A percentile compares a stretch with the other conserved stretches of the same genome.
phyloP scores from a whole-genome alignment of 2,113 vertebrate species.

The Poecile atricapillus region DNA sequence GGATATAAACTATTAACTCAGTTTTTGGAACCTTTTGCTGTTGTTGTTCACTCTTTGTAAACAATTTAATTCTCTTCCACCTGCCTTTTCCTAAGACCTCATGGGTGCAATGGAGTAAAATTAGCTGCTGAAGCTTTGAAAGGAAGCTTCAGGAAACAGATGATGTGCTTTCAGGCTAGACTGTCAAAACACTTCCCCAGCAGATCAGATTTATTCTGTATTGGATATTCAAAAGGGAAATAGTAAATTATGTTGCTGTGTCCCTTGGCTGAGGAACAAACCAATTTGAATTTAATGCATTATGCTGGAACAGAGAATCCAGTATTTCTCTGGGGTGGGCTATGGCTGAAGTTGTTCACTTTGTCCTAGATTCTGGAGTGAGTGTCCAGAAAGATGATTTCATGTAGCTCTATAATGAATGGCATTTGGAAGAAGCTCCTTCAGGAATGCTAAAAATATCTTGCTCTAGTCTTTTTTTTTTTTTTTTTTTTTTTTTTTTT shows the following conservation, averaged over 20 bases:
- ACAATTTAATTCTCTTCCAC: neutral
- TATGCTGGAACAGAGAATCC: neutral
- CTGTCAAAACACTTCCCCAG: slow-evolving; percentile 50
- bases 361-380: slow-evolving; percentile 14
- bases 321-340: slow-evolving; percentile 22
- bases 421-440: slow-evolving; percentile 14
- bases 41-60: neutral
- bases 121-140: slow-evolving; percentile 21
- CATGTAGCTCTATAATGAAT: neutral
- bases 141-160: slow-evolving; percentile 55
- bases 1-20: neutral
- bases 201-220: slow-evolving; percentile 49
- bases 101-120: slow-evolving; percentile 1
- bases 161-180: slow-evolving; percentile 39
- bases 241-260: slow-evolving; percentile 45
- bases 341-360: neutral
- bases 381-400: slow-evolving; percentile 13
- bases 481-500: neutral
- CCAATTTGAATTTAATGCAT: slow-evolving; percentile 15
- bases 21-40: neutral
- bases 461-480: neutral
- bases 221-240: slow-evolving; percentile 51
- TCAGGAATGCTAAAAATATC: slow-evolving; percentile 25
- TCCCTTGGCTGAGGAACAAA: slow-evolving; percentile 46
- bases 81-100: neutral